phyloP scores from a whole-genome alignment of 1,140 invertebrate species.

The Dendrolimus kikuchii region DNA sequence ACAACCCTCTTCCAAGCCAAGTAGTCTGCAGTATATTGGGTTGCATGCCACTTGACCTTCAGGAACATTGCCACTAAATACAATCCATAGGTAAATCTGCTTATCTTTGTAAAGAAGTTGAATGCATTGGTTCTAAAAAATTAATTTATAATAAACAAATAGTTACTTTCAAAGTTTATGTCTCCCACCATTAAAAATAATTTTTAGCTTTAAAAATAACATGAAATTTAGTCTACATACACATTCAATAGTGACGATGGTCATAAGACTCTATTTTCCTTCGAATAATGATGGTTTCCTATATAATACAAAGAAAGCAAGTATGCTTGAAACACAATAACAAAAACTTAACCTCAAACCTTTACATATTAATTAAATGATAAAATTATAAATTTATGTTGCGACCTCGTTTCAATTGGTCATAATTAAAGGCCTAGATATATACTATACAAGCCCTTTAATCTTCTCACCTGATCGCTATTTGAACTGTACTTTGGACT shows the following conservation, averaged over 20 bases:
- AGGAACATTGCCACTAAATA: constrained; percentile 42
- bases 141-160: too few relatives aligned
- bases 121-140: constrained; percentile 48
- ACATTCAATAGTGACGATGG: too few relatives aligned
- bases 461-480: constrained; percentile 43
- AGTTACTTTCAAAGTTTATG: too few relatives aligned
- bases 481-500: constrained; percentile 57
- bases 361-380: constrained; percentile 5
- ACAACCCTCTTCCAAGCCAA: constrained; percentile 47
- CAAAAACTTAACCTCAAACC: constrained; percentile 18
- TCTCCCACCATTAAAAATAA: too few relatives aligned
- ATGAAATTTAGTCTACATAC: too few relatives aligned
- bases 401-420: neutral
- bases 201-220: too few relatives aligned
- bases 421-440: constrained; percentile 1
- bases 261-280: too few relatives aligned
- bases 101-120: constrained; percentile 53
- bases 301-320: too few relatives aligned
- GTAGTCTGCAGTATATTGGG: constrained; percentile 39
- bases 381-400: constrained; percentile 3
- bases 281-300: too few relatives aligned
- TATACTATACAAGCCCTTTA: neutral
- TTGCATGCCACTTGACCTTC: constrained; percentile 58
- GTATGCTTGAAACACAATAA: constrained; percentile 6
- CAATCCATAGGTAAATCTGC: constrained; percentile 50